Conservation (phyloP, 1,140 invertebrate species). For the Maconellicoccus hirsutus region DNA sequence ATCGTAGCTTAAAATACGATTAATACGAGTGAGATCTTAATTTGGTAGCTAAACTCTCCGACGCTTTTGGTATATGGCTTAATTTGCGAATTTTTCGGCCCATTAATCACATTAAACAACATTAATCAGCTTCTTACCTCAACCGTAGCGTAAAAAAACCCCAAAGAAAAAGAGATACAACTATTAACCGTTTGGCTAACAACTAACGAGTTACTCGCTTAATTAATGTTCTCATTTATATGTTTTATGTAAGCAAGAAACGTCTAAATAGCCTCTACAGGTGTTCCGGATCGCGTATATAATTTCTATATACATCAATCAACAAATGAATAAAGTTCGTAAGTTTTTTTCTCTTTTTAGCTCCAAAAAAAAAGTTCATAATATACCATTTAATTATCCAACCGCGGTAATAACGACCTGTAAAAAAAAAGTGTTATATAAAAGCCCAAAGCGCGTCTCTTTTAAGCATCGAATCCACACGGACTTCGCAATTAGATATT, state of each 20-base stretch:
- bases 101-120: conserved; percentile 9
- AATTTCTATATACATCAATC: background rate
- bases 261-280: conserved; percentile 1
- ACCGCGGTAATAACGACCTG: background rate
- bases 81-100: background rate
- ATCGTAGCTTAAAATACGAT: background rate
- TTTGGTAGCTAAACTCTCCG: background rate
- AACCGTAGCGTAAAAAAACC: background rate
- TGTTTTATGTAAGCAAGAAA: background rate
- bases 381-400: background rate
- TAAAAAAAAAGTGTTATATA: background rate
- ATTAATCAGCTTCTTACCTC: conserved; percentile 8
- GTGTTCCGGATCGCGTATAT: background rate
- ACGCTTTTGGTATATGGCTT: background rate
- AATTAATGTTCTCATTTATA: conserved; percentile 1
- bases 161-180: background rate
- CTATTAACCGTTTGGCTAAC: background rate
- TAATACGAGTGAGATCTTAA: background rate
- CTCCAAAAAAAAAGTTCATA: background rate
- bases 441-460: background rate
- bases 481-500: background rate
- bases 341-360: background rate
- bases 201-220: background rate
- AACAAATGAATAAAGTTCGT: background rate
- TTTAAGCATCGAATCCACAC: background rate